Evolutionary conservation across 2,888 invertebrate species (phyloP), one percentile per base, ranked within the genome.

Genomic region (Eilema depressum): DNA sequence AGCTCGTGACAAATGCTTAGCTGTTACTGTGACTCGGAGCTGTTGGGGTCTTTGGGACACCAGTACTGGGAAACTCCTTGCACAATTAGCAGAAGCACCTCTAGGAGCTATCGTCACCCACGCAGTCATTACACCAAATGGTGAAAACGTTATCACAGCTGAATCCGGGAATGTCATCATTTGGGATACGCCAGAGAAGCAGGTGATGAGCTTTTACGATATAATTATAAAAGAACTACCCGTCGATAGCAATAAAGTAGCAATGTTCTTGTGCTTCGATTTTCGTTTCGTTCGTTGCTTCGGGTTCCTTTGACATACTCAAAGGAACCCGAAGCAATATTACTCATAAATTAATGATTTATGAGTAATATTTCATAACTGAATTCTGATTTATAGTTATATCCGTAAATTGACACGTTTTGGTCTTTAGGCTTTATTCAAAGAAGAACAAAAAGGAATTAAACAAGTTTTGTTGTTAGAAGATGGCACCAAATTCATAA

Each of bases 31-130:
- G 0, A 99, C 99, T 0, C 96, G 99, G 74, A 98, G 98, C 83
- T 99, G 98, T 87, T 98, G 99, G 76, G 99, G 99, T 0, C 97
- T 99, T 2, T 99, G 99, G 99, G 98, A 99, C 90, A 96, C 99
- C 30, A 96, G 97, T 78, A 97, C 97, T 0, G 99, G 99, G 0
- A 97, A 97, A 81, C 94, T 99, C n/a, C 93, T 98, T 73, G 96
- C 98, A 0, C 98, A 98, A 87, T 93, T 99, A 47, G 98, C 99
- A 0, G 99, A 99, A 82, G 98, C 98, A 78, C 98, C 98, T 0
- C 95, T 99, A 3, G 99, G 99, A 0, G 99, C 99, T 11, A 99
- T 99, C 80, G 98, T 99, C 0, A 99, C 99, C 0, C 98, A 99
- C 79, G 99, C 99, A 0, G 96, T 97, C 64, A 98, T 99, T 65